Evolutionary conservation across 1,140 invertebrate species (phyloP).

Genomic region (Monochamus saltuarius): DNA sequence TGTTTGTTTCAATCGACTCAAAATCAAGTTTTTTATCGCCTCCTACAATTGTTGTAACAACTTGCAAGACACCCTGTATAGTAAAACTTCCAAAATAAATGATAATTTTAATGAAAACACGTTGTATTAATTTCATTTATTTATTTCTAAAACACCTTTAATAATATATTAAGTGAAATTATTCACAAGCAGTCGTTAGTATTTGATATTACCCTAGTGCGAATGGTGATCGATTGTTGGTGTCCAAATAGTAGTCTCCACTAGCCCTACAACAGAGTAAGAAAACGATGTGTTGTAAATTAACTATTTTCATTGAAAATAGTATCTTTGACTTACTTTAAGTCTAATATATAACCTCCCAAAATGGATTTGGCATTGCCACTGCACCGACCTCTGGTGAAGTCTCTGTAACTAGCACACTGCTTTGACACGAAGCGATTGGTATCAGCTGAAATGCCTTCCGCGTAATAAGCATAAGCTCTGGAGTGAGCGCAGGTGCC

Average conservation of each 20-base stretch:
- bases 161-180: too few relatives aligned
- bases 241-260: constrained; percentile 28
- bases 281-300: neutral
- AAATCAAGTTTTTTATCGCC: too few relatives aligned
- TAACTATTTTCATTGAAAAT: neutral
- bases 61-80: too few relatives aligned
- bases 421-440: constrained; percentile 53
- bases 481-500: constrained; percentile 56
- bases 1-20: too few relatives aligned
- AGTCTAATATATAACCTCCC: constrained; percentile 3
- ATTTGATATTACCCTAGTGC: constrained; percentile 15
- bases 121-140: too few relatives aligned
- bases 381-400: constrained; percentile 56
- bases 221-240: constrained; percentile 17
- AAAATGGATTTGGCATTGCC: constrained; percentile 48
- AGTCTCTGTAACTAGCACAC: constrained; percentile 59
- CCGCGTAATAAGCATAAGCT: constrained; percentile 55
- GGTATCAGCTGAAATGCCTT: constrained; percentile 7
- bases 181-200: too few relatives aligned
- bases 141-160: too few relatives aligned
- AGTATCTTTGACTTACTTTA: neutral
- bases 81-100: too few relatives aligned
- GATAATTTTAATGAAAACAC: too few relatives aligned
- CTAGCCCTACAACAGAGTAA: constrained; percentile 22
- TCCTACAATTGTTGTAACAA: too few relatives aligned